Percentiles rank a stretch among this genome's conserved stretches.
Conservation (phyloP, 2,888 invertebrate genomes). For the Rhingia rostrata region DNA sequence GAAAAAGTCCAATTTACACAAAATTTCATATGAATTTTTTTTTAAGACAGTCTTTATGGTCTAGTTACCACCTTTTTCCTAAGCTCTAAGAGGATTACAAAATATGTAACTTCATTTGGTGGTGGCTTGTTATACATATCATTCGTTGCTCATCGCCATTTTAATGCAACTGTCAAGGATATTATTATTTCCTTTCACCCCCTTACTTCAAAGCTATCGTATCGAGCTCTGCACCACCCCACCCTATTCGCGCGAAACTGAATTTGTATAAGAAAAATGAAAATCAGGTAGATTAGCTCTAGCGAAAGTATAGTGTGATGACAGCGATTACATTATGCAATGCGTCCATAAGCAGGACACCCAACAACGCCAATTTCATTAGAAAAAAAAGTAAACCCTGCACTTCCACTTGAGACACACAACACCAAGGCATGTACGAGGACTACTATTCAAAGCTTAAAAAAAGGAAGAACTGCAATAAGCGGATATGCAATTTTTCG, state of each 20-base stretch:
- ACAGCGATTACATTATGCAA: slow-evolving; percentile 48
- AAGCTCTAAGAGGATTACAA: slow-evolving; percentile 48
- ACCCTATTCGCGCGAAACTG: slow-evolving; percentile 10
- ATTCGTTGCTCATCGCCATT: not conserved
- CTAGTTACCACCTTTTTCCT: slow-evolving; percentile 29
- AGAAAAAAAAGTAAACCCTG: not conserved
- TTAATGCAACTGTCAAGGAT: slow-evolving; percentile 10
- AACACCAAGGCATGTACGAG: not conserved
- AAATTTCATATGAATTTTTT: slow-evolving; percentile 32
- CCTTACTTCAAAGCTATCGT: not conserved
- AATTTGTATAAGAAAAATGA: slow-evolving; percentile 26
- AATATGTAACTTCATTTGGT: slow-evolving; percentile 53
- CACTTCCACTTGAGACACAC: slow-evolving; percentile 15
- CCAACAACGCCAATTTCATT: not conserved
- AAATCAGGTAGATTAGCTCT: slow-evolving; percentile 59
- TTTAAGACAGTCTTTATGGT: slow-evolving; percentile 38
- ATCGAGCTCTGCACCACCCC: not conserved
- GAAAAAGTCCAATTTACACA: slow-evolving; percentile 4
- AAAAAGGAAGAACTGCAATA: not conserved
- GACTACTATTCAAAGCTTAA: not conserved
- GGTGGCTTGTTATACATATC: slow-evolving; percentile 31
- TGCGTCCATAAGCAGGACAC: slow-evolving; percentile 25
- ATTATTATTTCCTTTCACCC: not conserved
- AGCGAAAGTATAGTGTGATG: slow-evolving; percentile 3
- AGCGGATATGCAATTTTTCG: slow-evolving; percentile 14